A percentile compares a stretch with the other conserved stretches of the same genome.
phyloP scores from a whole-genome alignment of 2,113 vertebrate genomes.

The Synodontis membranacea region DNA sequence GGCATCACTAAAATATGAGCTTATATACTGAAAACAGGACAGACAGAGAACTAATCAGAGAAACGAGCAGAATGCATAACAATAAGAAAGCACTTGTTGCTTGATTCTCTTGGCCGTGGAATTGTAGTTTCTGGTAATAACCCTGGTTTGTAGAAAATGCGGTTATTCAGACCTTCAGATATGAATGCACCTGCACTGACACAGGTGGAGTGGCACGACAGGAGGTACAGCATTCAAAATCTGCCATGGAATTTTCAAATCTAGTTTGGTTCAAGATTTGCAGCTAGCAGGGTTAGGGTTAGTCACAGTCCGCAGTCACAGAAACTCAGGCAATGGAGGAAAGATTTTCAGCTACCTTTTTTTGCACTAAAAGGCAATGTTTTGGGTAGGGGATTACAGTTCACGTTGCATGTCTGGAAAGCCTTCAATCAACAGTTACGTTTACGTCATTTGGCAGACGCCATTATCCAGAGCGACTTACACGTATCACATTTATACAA shows the following conservation, averaged over 20 bases:
- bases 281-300: not conserved
- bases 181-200: not conserved
- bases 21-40: not conserved
- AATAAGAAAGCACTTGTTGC: not conserved
- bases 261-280: not conserved
- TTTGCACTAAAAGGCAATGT: not conserved
- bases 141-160: not conserved
- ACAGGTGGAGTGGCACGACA: too few species aligned
- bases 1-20: slow-evolving; percentile 16
- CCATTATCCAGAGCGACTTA: too few species aligned
- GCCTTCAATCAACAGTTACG: not conserved
- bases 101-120: not conserved
- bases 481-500: too few species aligned
- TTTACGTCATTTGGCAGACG: too few species aligned
- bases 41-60: not conserved
- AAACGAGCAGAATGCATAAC: not conserved
- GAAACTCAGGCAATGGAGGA: not conserved
- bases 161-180: not conserved
- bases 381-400: not conserved
- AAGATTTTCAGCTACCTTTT: not conserved
- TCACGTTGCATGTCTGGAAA: not conserved
- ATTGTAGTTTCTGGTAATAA: not conserved
- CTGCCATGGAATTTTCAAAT: not conserved
- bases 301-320: not conserved
- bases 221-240: not conserved